A percentile compares a stretch with the other conserved stretches of the same genome.
Evolutionary conservation across 2,888 invertebrate genomes (phyloP).

Genomic region (Hydraecia micacea): DNA sequence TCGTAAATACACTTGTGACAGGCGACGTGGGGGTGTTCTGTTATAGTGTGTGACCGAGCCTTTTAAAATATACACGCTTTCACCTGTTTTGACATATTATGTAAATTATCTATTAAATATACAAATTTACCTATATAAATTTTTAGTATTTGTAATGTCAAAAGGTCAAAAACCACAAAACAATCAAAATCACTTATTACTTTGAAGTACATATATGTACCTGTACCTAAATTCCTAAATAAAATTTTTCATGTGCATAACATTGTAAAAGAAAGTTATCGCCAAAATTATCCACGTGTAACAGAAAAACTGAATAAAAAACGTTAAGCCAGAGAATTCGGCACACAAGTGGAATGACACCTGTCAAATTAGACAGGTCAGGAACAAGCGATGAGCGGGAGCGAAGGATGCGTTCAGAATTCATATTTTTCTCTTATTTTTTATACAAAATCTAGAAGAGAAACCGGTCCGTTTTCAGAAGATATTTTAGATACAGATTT

Average conservation of each 20-base stretch:
- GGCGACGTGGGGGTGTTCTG: slow-evolving; percentile 49
- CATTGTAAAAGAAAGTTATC: slow-evolving; percentile 1
- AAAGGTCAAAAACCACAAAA: neutral
- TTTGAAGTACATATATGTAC: no score
- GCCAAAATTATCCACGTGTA: slow-evolving; percentile 40
- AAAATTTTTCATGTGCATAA: slow-evolving; percentile 4
- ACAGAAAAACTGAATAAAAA: slow-evolving; percentile 63
- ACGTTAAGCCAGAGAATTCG: slow-evolving; percentile 65
- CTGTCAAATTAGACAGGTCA: slow-evolving; percentile 73
- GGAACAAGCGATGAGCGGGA: slow-evolving; percentile 40
- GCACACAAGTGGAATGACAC: slow-evolving; percentile 76
- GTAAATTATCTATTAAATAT: no score
- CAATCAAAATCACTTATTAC: no score
- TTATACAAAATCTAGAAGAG: neutral
- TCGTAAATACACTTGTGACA: slow-evolving; percentile 53
- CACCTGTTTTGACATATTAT: slow-evolving; percentile 19
- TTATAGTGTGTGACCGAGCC: slow-evolving; percentile 18
- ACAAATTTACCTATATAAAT: neutral
- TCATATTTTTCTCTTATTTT: neutral
- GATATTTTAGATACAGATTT: neutral
- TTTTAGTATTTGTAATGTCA: neutral
- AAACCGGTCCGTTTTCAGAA: neutral
- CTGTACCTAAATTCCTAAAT: neutral
- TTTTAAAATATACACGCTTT: slow-evolving; percentile 32
- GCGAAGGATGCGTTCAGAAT: neutral